Percentiles rank a stretch among this genome's conserved stretches.
phyloP scores from a whole-genome alignment of 2,113 vertebrate genomes.

The Rhabdomys dilectus region DNA sequence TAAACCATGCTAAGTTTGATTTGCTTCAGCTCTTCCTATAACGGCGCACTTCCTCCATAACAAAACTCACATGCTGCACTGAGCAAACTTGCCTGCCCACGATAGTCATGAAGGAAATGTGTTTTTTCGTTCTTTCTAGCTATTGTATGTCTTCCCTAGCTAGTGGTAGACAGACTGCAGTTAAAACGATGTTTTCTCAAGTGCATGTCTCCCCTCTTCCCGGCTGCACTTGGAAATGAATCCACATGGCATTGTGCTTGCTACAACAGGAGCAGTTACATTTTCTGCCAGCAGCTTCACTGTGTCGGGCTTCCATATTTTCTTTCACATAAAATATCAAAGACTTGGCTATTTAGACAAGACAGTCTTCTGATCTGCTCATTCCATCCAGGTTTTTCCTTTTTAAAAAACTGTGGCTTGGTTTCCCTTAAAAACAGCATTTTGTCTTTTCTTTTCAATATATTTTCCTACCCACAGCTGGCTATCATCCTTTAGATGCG shows the following conservation, averaged over 20 bases:
- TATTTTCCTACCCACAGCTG: conserved; percentile 40
- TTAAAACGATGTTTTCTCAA: neutral
- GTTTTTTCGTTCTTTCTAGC: neutral
- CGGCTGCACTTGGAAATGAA: neutral
- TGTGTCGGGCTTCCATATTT: neutral
- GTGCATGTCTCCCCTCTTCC: accelerated
- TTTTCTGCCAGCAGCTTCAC: neutral
- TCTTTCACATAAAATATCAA: neutral
- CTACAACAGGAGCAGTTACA: accelerated
- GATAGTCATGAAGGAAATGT: neutral
- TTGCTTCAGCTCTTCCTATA: neutral
- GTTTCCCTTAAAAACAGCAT: conserved; percentile 52
- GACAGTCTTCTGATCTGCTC: neutral
- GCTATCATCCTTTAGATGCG: neutral
- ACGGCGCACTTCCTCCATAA: neutral
- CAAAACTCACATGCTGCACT: accelerated
- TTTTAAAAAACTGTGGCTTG: neutral
- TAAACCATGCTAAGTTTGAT: neutral
- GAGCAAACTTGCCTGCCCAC: neutral
- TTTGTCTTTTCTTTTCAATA: neutral
- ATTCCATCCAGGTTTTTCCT: neutral
- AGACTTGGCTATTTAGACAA: neutral
- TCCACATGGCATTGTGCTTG: accelerated
- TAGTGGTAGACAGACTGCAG: accelerated
- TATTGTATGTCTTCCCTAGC: accelerated